These are phyloP conservation scores for Boloria selene DNA, from an alignment of 2,888 invertebrate genomes.

Conservation along the genomic window DNA sequence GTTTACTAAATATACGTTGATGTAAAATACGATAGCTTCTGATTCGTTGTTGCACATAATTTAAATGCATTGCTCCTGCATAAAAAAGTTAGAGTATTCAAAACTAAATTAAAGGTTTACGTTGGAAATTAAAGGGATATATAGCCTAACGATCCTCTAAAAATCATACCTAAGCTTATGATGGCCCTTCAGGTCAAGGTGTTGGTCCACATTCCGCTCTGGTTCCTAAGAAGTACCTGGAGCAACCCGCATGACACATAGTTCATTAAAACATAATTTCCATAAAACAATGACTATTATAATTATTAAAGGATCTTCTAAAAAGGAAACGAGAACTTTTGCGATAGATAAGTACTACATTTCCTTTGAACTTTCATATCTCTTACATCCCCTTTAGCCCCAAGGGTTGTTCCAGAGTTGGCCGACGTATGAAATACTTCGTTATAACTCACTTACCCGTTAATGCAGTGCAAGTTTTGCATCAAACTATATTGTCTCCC, in stretches of 20 bases:
- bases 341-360: constrained; percentile 30
- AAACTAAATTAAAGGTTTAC: not conserved
- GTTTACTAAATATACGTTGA: constrained; percentile 21
- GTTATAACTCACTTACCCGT: constrained; percentile 44
- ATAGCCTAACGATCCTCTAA: too few species aligned
- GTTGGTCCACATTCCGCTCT: too few species aligned
- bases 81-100: not conserved
- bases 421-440: constrained; percentile 47
- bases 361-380: constrained; percentile 35
- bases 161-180: too few species aligned
- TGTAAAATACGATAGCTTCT: constrained; percentile 23
- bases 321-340: constrained; percentile 22
- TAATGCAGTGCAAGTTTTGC: constrained; percentile 27
- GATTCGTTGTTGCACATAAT: constrained; percentile 13
- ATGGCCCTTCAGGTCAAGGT: too few species aligned
- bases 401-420: constrained; percentile 51
- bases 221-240: too few species aligned
- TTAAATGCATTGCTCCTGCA: constrained; percentile 10
- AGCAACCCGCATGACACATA: too few species aligned
- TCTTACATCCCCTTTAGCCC: constrained; percentile 42
- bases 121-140: too few species aligned
- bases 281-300: too few species aligned
- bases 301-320: not conserved
- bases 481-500: constrained; percentile 21
- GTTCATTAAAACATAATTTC: too few species aligned